These are phyloP conservation scores for Apotomis capreana DNA, from an alignment of 2,888 invertebrate genomes.

Conservation along the genomic window DNA sequence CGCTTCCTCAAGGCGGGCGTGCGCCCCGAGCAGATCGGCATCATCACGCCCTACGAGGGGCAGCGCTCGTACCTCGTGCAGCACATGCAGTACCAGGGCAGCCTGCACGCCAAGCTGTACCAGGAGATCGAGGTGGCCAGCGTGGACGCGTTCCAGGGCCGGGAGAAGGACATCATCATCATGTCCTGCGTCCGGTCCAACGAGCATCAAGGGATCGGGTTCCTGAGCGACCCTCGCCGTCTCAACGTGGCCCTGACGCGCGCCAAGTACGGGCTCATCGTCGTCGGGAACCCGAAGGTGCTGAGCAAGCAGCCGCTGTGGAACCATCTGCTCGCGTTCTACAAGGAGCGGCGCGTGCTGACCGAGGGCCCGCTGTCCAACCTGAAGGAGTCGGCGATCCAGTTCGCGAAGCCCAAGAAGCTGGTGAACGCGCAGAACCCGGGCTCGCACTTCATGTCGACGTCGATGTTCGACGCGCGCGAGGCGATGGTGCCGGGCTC, in stretches of 20 bases:
- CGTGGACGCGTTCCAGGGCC: slow-evolving; percentile 99
- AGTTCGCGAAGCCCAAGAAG: slow-evolving; percentile 98
- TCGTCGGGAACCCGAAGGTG: slow-evolving; percentile 99
- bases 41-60: slow-evolving; percentile 99
- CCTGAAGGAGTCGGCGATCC: slow-evolving; percentile 97
- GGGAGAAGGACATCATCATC: slow-evolving; percentile 99
- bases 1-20: slow-evolving; percentile 97
- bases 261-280: slow-evolving; percentile 98
- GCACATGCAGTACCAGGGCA: slow-evolving; percentile 99
- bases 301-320: slow-evolving; percentile 98
- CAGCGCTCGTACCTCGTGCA: slow-evolving; percentile 98
- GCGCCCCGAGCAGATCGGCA: slow-evolving; percentile 98
- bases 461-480: slow-evolving; percentile 97
- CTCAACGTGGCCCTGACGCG: slow-evolving; percentile 99
- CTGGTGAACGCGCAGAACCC: slow-evolving; percentile 97
- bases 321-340: slow-evolving; percentile 98
- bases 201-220: slow-evolving; percentile 99
- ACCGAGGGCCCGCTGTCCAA: slow-evolving; percentile 99
- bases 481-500: slow-evolving; percentile 97
- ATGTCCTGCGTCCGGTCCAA: slow-evolving; percentile 99
- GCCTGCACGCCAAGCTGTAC: slow-evolving; percentile 97
- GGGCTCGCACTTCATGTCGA: slow-evolving; percentile 98
- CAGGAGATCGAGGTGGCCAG: slow-evolving; percentile 99
- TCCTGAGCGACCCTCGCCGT: slow-evolving; percentile 98
- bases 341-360: slow-evolving; percentile 97